Evolutionary conservation across 1,140 invertebrate species (phyloP).

Genomic region (Palaemon carinicauda): DNA sequence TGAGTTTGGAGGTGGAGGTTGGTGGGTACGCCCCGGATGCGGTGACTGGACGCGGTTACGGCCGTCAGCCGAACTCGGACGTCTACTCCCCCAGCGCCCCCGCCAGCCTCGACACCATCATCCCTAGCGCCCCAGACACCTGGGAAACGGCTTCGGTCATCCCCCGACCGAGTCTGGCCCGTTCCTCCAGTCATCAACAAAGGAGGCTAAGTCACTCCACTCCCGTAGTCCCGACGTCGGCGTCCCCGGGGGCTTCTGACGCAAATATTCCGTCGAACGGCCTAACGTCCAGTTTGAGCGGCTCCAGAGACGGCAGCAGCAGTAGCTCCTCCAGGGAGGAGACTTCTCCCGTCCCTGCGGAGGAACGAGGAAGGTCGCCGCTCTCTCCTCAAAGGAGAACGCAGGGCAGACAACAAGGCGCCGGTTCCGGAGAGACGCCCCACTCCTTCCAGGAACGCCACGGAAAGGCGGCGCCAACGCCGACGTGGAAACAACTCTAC

Average conservation of each 20-base stretch:
- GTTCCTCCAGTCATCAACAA: not conserved
- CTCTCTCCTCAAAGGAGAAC: no score
- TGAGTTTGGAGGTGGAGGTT: constrained; percentile 34
- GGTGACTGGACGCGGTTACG: not conserved
- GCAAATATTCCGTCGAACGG: no score
- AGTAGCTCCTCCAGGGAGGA: no score
- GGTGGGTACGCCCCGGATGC: constrained; percentile 17
- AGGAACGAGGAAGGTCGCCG: no score
- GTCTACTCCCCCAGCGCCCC: not conserved
- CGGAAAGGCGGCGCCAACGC: not conserved
- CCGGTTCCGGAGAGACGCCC: not conserved
- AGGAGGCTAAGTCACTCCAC: not conserved
- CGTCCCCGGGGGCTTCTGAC: no score
- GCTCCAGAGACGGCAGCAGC: no score
- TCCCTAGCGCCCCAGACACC: not conserved
- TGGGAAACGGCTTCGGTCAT: not conserved
- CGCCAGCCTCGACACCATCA: not conserved
- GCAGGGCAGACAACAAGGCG: not conserved
- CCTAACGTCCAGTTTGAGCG: no score
- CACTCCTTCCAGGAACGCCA: not conserved
- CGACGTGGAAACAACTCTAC: not conserved
- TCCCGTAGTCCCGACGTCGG: no score
- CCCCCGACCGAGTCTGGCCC: not conserved
- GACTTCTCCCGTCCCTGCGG: no score
- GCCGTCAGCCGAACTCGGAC: not conserved